A percentile compares a stretch with the other conserved stretches of the same genome.
Evolutionary conservation across 2,113 vertebrate species (phyloP).

Genomic region (Brachirus orientalis): DNA sequence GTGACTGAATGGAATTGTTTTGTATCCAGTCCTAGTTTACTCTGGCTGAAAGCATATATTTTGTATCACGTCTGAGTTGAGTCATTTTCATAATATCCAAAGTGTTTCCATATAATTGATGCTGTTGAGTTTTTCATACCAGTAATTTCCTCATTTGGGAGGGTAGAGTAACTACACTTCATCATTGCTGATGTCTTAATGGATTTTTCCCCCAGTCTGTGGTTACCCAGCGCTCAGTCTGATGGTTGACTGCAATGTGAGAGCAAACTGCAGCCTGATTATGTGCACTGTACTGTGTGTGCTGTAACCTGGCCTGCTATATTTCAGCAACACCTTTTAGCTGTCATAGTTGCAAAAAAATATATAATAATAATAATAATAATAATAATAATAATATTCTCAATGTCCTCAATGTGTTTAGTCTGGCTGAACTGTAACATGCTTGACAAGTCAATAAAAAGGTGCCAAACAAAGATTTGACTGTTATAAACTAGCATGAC

Average conservation of each 20-base stretch:
- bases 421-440: slow-evolving; percentile 13
- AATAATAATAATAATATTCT: too few species aligned
- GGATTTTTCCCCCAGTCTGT: background rate
- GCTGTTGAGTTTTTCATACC: background rate
- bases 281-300: background rate
- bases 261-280: background rate
- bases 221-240: background rate
- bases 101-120: background rate
- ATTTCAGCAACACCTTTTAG: slow-evolving; percentile 1
- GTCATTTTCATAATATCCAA: slow-evolving; percentile 1
- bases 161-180: background rate
- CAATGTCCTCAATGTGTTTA: slow-evolving; percentile 1
- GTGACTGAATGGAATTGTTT: background rate
- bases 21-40: background rate
- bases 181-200: background rate
- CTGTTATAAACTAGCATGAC: background rate
- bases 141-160: background rate
- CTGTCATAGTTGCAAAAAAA: background rate
- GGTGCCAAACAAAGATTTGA: slow-evolving; percentile 4
- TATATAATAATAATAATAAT: too few species aligned
- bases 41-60: background rate
- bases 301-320: background rate
- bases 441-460: background rate
- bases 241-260: background rate
- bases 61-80: slow-evolving; percentile 7